phyloP scores from a whole-genome alignment of 2,113 vertebrate species.

The Hippoglossus stenolepis region DNA sequence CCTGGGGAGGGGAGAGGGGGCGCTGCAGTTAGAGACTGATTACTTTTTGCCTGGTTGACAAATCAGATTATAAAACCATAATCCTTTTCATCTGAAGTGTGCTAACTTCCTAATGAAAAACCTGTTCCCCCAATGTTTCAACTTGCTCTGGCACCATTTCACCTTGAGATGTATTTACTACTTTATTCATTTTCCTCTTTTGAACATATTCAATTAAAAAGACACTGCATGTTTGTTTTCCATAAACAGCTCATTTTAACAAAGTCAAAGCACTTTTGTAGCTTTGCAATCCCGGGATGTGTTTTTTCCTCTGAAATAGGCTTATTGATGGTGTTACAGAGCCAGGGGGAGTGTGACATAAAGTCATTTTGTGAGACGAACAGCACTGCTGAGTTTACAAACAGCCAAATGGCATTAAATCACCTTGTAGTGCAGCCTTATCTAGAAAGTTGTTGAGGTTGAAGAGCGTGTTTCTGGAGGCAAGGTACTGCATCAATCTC shows the following conservation, averaged over 20 bases:
- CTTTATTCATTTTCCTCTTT: not conserved
- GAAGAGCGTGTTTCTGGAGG: conserved; percentile 92
- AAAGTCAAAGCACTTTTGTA: conserved; percentile 31
- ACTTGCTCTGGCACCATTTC: not conserved
- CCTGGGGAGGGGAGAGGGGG: conserved; percentile 72
- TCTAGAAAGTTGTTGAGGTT: conserved; percentile 96
- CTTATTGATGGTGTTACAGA: conserved; percentile 49
- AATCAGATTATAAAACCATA: conserved; percentile 12
- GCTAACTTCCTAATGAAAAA: not conserved
- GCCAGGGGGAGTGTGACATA: conserved; percentile 47
- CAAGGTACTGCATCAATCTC: conserved; percentile 94
- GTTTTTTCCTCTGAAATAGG: conserved; percentile 10
- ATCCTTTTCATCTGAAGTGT: conserved; percentile 20
- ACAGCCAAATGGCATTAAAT: conserved; percentile 65
- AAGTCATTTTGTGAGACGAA: conserved; percentile 66
- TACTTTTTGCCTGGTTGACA: conserved; percentile 10
- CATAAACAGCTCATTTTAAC: not conserved
- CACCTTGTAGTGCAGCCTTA: conserved; percentile 92
- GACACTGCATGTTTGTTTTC: conserved; percentile 3
- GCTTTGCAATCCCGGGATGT: conserved; percentile 18
- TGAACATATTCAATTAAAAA: conserved; percentile 4
- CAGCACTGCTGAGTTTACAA: conserved; percentile 71
- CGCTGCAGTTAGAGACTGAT: conserved; percentile 24
- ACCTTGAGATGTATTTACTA: conserved; percentile 27
- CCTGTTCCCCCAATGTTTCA: not conserved